Evolutionary conservation across 2,113 vertebrate genomes (phyloP).

Genomic region (Sylvia atricapilla): DNA sequence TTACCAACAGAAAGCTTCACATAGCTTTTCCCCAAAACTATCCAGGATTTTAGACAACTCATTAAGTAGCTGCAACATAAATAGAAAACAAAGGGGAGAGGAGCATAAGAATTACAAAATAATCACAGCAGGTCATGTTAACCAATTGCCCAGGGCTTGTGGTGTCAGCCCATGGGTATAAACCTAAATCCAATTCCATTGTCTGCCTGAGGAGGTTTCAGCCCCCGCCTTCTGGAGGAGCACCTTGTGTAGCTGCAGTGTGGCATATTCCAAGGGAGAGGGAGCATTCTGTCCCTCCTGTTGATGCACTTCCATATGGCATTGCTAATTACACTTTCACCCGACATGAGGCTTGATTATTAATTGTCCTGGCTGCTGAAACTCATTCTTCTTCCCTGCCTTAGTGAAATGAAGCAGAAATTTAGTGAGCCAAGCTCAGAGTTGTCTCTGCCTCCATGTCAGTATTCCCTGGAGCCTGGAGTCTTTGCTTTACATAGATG

Average conservation of each 20-base stretch:
- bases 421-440: not conserved
- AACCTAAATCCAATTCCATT: not conserved
- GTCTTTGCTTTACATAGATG: not conserved
- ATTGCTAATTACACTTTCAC: constrained; percentile 45
- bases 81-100: not conserved
- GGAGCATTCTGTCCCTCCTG: not conserved
- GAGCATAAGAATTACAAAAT: not conserved
- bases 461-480: not conserved
- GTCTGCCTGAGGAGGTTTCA: not conserved
- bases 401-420: not conserved
- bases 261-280: not conserved
- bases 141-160: not conserved
- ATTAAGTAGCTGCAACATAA: not conserved
- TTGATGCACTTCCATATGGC: not conserved
- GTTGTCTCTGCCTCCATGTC: rapidly evolving
- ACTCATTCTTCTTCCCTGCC: not conserved
- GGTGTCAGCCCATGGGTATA: not conserved
- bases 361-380: not conserved
- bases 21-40: not conserved
- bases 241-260: rapidly evolving
- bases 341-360: not conserved
- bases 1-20: not conserved
- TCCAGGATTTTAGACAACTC: not conserved
- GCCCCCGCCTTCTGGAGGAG: rapidly evolving
- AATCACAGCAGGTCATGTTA: not conserved